Conservation (phyloP, 2,113 vertebrate genomes). For the Antennarius striatus region DNA sequence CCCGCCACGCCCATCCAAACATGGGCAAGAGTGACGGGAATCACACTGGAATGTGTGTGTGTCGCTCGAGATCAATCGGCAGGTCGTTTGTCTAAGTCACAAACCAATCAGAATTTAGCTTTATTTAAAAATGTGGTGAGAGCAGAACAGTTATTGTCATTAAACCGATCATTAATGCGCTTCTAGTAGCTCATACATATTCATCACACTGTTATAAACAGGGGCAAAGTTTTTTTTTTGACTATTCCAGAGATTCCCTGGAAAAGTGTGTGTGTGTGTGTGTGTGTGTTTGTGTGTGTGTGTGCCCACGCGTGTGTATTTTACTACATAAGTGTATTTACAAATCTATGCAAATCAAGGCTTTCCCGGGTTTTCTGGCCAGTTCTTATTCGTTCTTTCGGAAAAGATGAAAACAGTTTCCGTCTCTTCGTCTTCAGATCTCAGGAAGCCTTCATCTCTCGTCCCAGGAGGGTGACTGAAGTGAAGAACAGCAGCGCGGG, state of each 20-base stretch:
- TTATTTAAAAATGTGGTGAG: too few species aligned
- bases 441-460: conserved; percentile 5
- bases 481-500: conserved; percentile 10
- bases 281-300: background rate
- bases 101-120: too few species aligned
- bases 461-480: conserved; percentile 17
- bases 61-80: conserved; percentile 4
- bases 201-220: too few species aligned
- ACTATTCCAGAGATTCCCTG: background rate
- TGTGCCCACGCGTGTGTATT: conserved; percentile 2
- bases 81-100: background rate
- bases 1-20: background rate
- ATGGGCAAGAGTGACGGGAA: conserved; percentile 37
- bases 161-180: too few species aligned
- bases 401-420: background rate
- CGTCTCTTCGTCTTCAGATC: conserved; percentile 10
- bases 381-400: conserved; percentile 12
- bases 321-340: conserved; percentile 9
- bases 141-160: too few species aligned
- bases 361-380: conserved; percentile 4
- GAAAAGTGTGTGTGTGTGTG: background rate
- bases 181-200: too few species aligned
- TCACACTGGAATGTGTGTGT: conserved; percentile 42
- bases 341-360: conserved; percentile 20
- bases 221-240: background rate